phyloP scores from a whole-genome alignment of 1,140 invertebrate genomes.

The Lerema accius region DNA sequence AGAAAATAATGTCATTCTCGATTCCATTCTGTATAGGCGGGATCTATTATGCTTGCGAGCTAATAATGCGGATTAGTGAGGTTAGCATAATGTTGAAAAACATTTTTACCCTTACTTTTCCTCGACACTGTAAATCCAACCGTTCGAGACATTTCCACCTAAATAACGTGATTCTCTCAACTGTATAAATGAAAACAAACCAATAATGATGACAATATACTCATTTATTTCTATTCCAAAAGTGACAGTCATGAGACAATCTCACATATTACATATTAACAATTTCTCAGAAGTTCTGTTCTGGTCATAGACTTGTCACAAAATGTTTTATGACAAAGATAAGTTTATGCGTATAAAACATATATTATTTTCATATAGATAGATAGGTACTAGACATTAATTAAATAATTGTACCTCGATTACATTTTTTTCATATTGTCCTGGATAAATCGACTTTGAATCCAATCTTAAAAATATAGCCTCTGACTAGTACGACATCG shows the following conservation, averaged over 20 bases:
- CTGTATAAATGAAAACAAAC: slow-evolving; percentile 72
- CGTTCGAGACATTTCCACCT: slow-evolving; percentile 44
- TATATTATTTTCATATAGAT: slow-evolving; percentile 26
- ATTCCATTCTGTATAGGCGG: background rate
- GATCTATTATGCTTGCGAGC: slow-evolving; percentile 4
- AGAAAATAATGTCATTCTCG: background rate
- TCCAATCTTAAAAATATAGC: slow-evolving; percentile 39
- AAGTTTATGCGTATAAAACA: slow-evolving; percentile 26
- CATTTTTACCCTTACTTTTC: slow-evolving; percentile 39
- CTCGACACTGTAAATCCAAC: slow-evolving; percentile 31
- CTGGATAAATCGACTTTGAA: slow-evolving; percentile 43
- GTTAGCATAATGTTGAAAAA: slow-evolving; percentile 28
- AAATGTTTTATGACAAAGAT: slow-evolving; percentile 9
- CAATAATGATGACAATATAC: slow-evolving; percentile 69
- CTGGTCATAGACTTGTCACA: slow-evolving; percentile 10
- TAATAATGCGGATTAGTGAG: slow-evolving; percentile 19
- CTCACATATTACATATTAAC: slow-evolving; percentile 23
- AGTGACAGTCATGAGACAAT: slow-evolving; percentile 33
- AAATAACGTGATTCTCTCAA: slow-evolving; percentile 41
- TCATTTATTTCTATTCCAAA: slow-evolving; percentile 61
- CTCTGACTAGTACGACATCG: slow-evolving; percentile 42
- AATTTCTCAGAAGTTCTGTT: slow-evolving; percentile 14
- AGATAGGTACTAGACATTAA: slow-evolving; percentile 37
- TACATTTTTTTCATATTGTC: slow-evolving; percentile 59
- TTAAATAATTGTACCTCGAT: slow-evolving; percentile 53